Conservation (phyloP, 1,140 invertebrate genomes). For the Pseudomyrmex flavicornis region DNA sequence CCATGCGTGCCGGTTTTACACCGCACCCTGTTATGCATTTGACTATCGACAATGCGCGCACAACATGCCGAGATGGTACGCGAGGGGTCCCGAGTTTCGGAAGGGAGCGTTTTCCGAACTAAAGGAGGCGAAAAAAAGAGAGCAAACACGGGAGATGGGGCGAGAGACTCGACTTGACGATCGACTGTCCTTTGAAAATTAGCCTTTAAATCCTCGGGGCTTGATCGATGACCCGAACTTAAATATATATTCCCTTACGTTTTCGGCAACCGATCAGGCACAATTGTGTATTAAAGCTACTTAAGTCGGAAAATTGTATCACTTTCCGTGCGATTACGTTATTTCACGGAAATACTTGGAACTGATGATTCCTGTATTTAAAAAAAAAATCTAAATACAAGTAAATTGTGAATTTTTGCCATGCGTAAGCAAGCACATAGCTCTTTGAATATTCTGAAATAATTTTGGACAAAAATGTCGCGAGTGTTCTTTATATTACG, state of each 20-base stretch:
- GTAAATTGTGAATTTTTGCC: background rate
- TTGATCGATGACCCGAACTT: conserved; percentile 21
- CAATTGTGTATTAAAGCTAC: background rate
- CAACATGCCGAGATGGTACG: conserved; percentile 80
- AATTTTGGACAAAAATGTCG: background rate
- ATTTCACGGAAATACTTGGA: background rate
- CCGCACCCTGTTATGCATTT: conserved; percentile 80
- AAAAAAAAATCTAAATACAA: background rate
- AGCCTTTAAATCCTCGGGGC: conserved; percentile 80
- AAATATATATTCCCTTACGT: conserved; percentile 21
- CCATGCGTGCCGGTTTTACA: conserved; percentile 82
- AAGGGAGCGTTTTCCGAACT: conserved; percentile 56
- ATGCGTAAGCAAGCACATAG: background rate
- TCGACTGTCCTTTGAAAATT: conserved; percentile 80
- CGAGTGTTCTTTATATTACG: background rate
- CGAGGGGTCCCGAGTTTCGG: conserved; percentile 76
- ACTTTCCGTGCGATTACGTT: background rate
- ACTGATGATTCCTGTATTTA: background rate
- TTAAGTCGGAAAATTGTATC: background rate
- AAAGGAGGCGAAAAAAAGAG: conserved; percentile 61
- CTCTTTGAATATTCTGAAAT: background rate
- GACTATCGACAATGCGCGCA: conserved; percentile 83
- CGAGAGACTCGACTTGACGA: conserved; percentile 70
- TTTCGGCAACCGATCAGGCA: background rate
- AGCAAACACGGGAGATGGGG: conserved; percentile 65